Evolutionary conservation across 2,888 invertebrate genomes (phyloP).

Genomic region (Meiosimyza decipiens): DNA sequence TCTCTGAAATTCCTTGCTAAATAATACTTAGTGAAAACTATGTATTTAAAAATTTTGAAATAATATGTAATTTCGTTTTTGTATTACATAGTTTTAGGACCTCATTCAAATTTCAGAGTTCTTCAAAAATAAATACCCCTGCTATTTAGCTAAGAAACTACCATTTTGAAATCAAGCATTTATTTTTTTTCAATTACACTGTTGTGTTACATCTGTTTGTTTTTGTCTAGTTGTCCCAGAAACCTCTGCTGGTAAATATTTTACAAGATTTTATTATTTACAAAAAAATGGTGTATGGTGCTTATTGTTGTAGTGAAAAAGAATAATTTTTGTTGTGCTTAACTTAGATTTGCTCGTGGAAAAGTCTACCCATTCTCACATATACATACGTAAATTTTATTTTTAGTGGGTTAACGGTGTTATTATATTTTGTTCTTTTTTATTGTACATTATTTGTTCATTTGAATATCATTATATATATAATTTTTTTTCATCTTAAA

Average conservation of each 20-base stretch:
- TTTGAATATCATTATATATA: neutral
- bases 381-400: slow-evolving; percentile 2
- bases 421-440: slow-evolving; percentile 7
- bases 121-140: no score
- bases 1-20: no score
- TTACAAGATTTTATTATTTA: slow-evolving; percentile 25
- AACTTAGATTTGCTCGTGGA: slow-evolving; percentile 5
- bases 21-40: no score
- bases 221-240: slow-evolving; percentile 32
- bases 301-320: slow-evolving; percentile 1
- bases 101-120: no score
- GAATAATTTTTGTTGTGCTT: neutral
- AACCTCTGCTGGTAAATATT: slow-evolving; percentile 43
- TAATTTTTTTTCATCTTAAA: neutral
- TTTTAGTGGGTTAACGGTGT: slow-evolving; percentile 8
- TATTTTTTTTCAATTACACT: no score
- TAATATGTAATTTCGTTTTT: no score
- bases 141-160: no score
- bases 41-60: no score
- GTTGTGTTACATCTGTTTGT: slow-evolving; percentile 36
- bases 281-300: slow-evolving; percentile 31
- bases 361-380: neutral
- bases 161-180: no score
- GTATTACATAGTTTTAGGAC: no score
- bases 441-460: neutral